Base-by-base conservation (phyloP, 2,888 invertebrate species). In the Leptopilina drosophilae region DNA sequence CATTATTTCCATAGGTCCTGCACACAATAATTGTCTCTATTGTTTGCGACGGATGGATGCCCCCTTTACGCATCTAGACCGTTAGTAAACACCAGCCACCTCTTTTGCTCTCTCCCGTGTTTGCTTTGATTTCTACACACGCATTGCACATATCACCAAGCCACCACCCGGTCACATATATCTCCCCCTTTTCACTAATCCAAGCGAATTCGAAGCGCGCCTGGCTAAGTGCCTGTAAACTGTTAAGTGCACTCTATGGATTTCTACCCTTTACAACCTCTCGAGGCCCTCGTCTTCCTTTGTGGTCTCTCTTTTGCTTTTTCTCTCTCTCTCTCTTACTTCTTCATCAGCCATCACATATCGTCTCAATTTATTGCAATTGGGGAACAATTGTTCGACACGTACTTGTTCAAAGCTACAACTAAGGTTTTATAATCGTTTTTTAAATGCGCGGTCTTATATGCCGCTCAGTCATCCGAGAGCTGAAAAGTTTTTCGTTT, bases 1-100 rank as follows among this genome's bases (percentile, higher is more conserved):
- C 82, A 83, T 87, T 85, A 85, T 87, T 87, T 83, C 79, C 81
- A 81, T 75, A 80, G 73, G 40, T 56, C 82, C 82, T 83, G 84
- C 79, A 83, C 85, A 84, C 82, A 86, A 85, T 87, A 87, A 87
- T 87, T 87, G 85, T 85, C 84, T 83, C 84, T 83, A 84, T 85
- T 84, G 85, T 86, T 82, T 69, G 65, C 76, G 77, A 79, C 69
- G 49, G 65, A 26, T 77, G 20, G 20, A 76, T 59, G 62, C 69
- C 83, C 66, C 80, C 33, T 77, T 82, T 80, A 64, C 59, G 78
- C 76, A 79, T 64, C 69, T 46, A 77, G 73, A 78, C 75, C 82
- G 80, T 78, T 80, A 78, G 78, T 80, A 80, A 69, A 78, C 76
- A 81, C 82, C 82, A 81, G 78, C 69, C 79, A 77, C 77, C 81